Evolutionary conservation across 2,797 vertebrate species (phyloP), one percentile per base, ranked within the genome.

Genomic region (Australoheros facetus): DNA sequence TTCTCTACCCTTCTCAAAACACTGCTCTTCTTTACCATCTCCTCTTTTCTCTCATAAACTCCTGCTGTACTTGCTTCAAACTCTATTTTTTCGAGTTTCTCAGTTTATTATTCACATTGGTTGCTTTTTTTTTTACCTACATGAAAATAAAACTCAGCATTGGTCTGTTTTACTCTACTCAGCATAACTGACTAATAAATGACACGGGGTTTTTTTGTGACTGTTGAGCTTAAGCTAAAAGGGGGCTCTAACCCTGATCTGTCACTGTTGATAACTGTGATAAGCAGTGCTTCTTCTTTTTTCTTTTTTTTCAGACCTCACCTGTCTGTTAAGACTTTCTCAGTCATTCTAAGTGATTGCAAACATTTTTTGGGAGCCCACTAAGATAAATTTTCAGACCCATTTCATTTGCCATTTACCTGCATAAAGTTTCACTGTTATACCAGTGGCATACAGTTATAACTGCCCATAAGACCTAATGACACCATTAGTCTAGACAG

Each of bases 391-490:
- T 26, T 19, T 69, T 12, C 16, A 12, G 42, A 42, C 75, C 80
- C 73, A 85, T 86, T 87, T 85, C 56, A 75, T 81, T 88, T 62
- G 28, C 71, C 73, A 85, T 87, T 89, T 79, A 81, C 83, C 79
- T 88, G 79, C 78, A 81, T 84, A 81, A 86, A 71, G 79, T 87
- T 87, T 87, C 58, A 82, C 69, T 82, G 69, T 82, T 86, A 78
- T 81, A 82, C 73, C 80, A 53, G 16, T 80, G 78, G 58, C 51
- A 71, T 82, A 87, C 82, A 84, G 75, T 81, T 86, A 88, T 76
- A 39, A 84, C 85, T 56, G 60, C 83, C 56, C 81, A 90, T 82
- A 87, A 87, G 73, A 75, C 70, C 58, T 85, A 90, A 87, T 87
- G 83, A 77, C 70, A 77, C 64, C 70, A 82, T 87, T 80, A 87